These are phyloP conservation scores for Drosophila villosipedis DNA, from an alignment of 2,888 invertebrate genomes.

Conservation along the genomic window DNA sequence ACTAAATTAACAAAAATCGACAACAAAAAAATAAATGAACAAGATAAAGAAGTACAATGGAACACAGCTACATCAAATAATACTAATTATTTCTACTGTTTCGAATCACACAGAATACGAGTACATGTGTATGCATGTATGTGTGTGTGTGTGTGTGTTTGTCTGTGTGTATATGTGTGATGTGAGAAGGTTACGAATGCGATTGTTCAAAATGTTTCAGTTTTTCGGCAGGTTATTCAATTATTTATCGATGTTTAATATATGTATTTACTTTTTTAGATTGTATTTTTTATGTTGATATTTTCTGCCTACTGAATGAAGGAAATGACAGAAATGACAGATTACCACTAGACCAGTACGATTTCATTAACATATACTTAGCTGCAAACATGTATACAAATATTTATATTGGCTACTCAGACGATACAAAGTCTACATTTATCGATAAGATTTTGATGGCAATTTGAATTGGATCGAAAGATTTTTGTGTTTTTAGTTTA, in stretches of 20 bases:
- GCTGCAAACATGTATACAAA: constrained; percentile 30
- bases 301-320: constrained; percentile 6
- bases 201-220: constrained; percentile 8
- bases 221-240: neutral
- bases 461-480: constrained; percentile 36
- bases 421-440: constrained; percentile 23
- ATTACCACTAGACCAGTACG: constrained; percentile 46
- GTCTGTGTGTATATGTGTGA: neutral
- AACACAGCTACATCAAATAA: constrained; percentile 46
- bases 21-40: constrained; percentile 11
- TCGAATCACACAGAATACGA: constrained; percentile 73
- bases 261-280: neutral
- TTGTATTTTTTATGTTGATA: constrained; percentile 1
- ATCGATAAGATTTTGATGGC: constrained; percentile 32
- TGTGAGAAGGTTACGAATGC: constrained; percentile 23
- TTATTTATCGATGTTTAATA: neutral
- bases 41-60: constrained; percentile 17
- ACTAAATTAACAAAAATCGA: constrained; percentile 29
- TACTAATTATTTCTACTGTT: constrained; percentile 53
- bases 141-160: neutral
- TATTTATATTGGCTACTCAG: constrained; percentile 27
- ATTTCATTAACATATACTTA: constrained; percentile 36
- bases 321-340: constrained; percentile 15
- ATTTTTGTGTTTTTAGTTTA: constrained; percentile 15
- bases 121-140: constrained; percentile 16